Percentiles rank a stretch among this genome's conserved stretches.
phyloP scores from a whole-genome alignment of 2,113 vertebrate species.

The Aegotheles bennettii region DNA sequence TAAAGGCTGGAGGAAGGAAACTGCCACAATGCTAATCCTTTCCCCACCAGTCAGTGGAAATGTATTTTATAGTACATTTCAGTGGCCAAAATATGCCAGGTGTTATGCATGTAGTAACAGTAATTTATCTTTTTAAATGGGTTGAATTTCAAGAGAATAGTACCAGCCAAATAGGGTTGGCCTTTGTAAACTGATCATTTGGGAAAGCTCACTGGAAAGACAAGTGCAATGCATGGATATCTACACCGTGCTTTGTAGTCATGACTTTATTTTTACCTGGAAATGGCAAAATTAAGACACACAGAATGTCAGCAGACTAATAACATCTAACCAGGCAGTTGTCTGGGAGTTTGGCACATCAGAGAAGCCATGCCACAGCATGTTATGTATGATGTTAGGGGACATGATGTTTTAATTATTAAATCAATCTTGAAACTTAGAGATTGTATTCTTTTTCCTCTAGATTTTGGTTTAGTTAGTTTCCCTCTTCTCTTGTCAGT shows the following conservation, averaged over 20 bases:
- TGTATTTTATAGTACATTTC: background rate
- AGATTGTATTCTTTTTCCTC: background rate
- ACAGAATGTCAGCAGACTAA: background rate
- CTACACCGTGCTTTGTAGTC: background rate
- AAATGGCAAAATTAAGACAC: background rate
- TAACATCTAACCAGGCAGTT: background rate
- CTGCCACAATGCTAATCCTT: background rate
- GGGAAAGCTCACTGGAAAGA: background rate
- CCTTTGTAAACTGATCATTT: background rate
- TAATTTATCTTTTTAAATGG: constrained; percentile 3
- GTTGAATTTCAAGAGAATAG: background rate
- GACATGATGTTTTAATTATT: background rate
- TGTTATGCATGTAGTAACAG: background rate
- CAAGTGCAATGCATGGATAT: background rate
- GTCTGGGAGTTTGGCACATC: background rate
- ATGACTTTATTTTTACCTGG: background rate
- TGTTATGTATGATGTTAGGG: background rate
- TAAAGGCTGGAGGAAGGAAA: background rate
- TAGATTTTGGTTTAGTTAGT: background rate
- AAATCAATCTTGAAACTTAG: background rate
- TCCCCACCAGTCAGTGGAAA: background rate
- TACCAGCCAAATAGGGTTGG: background rate
- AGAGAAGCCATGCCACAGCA: background rate
- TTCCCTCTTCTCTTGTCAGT: background rate
- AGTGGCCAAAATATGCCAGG: background rate